Base-by-base conservation (phyloP, 2,888 invertebrate species). In the Caenorhabditis japonica region DNA sequence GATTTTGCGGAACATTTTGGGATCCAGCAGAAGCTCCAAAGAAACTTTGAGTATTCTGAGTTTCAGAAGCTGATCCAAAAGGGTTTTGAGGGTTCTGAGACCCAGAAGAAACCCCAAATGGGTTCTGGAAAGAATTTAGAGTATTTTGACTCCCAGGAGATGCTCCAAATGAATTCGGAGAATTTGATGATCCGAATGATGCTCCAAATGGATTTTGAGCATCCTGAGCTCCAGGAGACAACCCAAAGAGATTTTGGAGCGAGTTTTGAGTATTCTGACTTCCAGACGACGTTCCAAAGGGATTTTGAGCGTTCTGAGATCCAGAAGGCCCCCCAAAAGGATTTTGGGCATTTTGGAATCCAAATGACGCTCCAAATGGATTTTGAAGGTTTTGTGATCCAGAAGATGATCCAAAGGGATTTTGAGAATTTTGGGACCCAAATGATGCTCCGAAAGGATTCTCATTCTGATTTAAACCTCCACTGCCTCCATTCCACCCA, bases 141-240 rank as follows among this genome's bases (percentile, higher is more conserved):
- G 10, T 8, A 21, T 15, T 51, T 51, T 27, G 51, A n/a, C n/a
- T 17, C 19, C 39, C 39, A 5, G 39, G 41, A 7, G 19, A 17
- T 15, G 30, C 5, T 17, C 33, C 21, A 39, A 38, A 38, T 25
- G 15, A 4, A 25, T 52, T 52, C 12, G 33, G 49, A 19, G 15
- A n/a, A 19, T 34, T 38, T 21, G 25, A 38, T 15, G 38, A 41
- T 41, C 43, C 43, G n/a, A 39, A 47, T 36, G 25, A 36, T 1
- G 10, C 17, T 46, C 46, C 38, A 17, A 58, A 58, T 15, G 56
- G 34, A 58, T 58, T 58, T 8, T 30, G 30, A 10, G 30, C 30
- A 30, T 10, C 30, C 10, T 41, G 19, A 21, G 33, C 7, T 30
- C 30, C 44, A 7, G 23, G 17, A 34, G 39, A 59, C n/a, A n/a